phyloP scores from a whole-genome alignment of 1,140 invertebrate genomes.

The Schlechtendalia chinensis region DNA sequence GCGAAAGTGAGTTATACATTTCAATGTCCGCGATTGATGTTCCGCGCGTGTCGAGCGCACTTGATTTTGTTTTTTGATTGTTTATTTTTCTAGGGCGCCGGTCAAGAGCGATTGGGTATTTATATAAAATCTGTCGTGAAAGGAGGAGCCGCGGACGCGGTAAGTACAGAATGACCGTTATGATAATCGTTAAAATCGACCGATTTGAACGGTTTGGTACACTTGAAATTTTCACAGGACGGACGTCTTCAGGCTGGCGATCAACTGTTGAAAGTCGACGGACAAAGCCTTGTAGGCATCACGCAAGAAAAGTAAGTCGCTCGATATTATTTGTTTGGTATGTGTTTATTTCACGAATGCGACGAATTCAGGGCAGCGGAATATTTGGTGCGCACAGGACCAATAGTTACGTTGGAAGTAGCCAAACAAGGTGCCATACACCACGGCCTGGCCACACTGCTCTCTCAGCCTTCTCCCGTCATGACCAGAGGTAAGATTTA shows the following conservation, averaged over 20 bases:
- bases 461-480: slow-evolving; percentile 86
- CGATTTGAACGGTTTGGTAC: neutral
- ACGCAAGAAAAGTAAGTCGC: slow-evolving; percentile 83
- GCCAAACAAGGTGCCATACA: slow-evolving; percentile 96
- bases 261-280: slow-evolving; percentile 95
- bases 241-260: slow-evolving; percentile 93
- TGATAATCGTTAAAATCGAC: too few relatives aligned
- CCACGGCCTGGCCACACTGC: slow-evolving; percentile 89
- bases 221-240: slow-evolving; percentile 67
- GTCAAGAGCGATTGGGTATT: slow-evolving; percentile 89
- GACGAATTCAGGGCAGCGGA: slow-evolving; percentile 77
- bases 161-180: slow-evolving; percentile 58
- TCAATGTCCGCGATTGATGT: too few relatives aligned
- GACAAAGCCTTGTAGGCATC: slow-evolving; percentile 92
- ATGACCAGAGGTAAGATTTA: slow-evolving; percentile 69
- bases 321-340: neutral
- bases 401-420: slow-evolving; percentile 89
- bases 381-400: slow-evolving; percentile 89
- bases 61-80: slow-evolving; percentile 46
- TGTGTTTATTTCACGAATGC: slow-evolving; percentile 39
- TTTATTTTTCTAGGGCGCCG: slow-evolving; percentile 69
- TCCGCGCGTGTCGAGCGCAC: too few relatives aligned
- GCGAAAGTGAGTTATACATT: slow-evolving; percentile 72
- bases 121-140: slow-evolving; percentile 97
- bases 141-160: slow-evolving; percentile 89